Conservation (phyloP, 1,140 invertebrate genomes). For the Aphis craccivora region DNA sequence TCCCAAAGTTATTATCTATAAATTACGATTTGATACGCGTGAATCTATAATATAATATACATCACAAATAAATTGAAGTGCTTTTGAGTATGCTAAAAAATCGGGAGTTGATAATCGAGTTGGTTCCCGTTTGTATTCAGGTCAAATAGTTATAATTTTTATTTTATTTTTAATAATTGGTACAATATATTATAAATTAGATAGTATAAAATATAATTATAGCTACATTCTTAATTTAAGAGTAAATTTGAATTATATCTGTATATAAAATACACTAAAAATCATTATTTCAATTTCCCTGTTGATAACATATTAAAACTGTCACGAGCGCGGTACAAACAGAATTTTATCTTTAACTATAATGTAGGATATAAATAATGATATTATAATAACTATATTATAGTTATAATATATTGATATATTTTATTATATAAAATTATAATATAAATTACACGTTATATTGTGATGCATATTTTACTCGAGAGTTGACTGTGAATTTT, state of each 20-base stretch:
- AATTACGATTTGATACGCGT: conserved; percentile 32
- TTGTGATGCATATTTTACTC: no score
- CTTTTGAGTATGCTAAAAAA: not conserved
- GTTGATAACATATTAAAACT: not conserved
- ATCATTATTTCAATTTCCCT: not conserved
- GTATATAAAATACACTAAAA: not conserved
- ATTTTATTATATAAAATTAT: no score
- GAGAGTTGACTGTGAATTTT: no score
- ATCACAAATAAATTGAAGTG: not conserved
- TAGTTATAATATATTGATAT: no score
- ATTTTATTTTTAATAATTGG: no score
- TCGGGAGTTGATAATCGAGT: not conserved
- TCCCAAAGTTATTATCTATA: conserved; percentile 38
- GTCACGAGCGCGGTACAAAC: not conserved
- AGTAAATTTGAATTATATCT: not conserved
- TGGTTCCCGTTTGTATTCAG: no score
- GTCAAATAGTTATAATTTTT: no score
- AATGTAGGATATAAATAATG: not conserved
- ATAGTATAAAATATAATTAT: no score
- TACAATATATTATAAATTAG: no score
- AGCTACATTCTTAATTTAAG: not conserved
- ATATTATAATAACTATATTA: no score
- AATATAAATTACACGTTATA: no score
- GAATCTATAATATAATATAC: not conserved
- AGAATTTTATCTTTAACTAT: not conserved